These are phyloP conservation scores for Trichomalopsis sarcophagae DNA, from an alignment of 1,140 invertebrate genomes.

Conservation along the genomic window DNA sequence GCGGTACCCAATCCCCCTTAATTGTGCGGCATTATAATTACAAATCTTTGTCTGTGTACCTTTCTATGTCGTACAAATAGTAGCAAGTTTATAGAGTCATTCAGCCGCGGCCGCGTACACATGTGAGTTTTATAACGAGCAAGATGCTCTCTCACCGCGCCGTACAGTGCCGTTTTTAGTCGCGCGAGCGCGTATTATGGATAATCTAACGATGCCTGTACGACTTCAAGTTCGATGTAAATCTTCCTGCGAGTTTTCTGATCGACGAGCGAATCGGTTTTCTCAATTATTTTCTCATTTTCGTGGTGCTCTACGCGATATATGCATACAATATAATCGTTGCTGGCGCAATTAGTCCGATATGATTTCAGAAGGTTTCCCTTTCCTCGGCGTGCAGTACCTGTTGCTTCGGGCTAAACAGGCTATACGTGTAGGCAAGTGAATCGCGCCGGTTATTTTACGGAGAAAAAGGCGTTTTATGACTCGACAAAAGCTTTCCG, in stretches of 20 bases:
- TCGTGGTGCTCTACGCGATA: neutral
- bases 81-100: constrained; percentile 23
- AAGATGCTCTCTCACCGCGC: neutral
- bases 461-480: neutral
- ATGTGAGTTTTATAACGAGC: constrained; percentile 7
- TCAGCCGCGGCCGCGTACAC: neutral
- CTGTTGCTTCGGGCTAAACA: neutral
- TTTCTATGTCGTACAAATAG: constrained; percentile 45
- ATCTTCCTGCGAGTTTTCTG: neutral
- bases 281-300: constrained; percentile 5
- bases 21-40: constrained; percentile 73
- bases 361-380: neutral
- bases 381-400: neutral
- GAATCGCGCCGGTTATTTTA: neutral
- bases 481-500: neutral
- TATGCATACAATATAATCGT: neutral
- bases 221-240: neutral
- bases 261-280: neutral
- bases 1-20: constrained; percentile 55
- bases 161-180: neutral
- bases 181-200: neutral
- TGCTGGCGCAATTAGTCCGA: neutral
- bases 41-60: constrained; percentile 61
- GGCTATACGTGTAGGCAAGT: neutral
- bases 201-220: constrained; percentile 1